phyloP scores from a whole-genome alignment of 2,113 vertebrate genomes.

The Nothocercus julius region DNA sequence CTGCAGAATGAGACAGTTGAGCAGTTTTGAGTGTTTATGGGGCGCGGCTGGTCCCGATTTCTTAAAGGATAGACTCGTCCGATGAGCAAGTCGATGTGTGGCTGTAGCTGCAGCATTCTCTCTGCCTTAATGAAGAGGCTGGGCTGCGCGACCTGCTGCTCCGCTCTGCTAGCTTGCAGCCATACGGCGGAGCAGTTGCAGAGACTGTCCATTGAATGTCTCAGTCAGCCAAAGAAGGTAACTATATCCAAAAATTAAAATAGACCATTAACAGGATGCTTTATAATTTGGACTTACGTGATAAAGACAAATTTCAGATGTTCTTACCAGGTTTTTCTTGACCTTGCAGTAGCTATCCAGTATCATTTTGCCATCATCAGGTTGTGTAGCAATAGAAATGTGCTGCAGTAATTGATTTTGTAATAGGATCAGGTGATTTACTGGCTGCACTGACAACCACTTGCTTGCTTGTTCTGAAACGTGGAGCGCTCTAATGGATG shows the following conservation, averaged over 20 bases:
- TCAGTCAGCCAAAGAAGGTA: constrained; percentile 95
- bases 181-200: constrained; percentile 95
- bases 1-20: constrained; percentile 81
- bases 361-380: constrained; percentile 85
- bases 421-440: constrained; percentile 96
- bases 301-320: constrained; percentile 68
- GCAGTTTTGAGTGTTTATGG: constrained; percentile 71
- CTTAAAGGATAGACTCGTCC: constrained; percentile 77
- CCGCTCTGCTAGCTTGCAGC: constrained; percentile 92
- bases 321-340: constrained; percentile 72
- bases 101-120: constrained; percentile 97
- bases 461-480: constrained; percentile 85
- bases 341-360: constrained; percentile 83
- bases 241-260: constrained; percentile 78
- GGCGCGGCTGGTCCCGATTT: constrained; percentile 72
- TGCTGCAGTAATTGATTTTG: constrained; percentile 94
- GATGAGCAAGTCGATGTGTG: constrained; percentile 96
- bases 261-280: constrained; percentile 58
- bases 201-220: constrained; percentile 89
- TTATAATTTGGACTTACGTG: constrained; percentile 57
- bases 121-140: constrained; percentile 99
- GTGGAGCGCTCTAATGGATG: constrained; percentile 84
- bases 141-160: constrained; percentile 95
- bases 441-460: constrained; percentile 87
- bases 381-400: constrained; percentile 83